Percentiles rank a stretch among this genome's conserved stretches.
Evolutionary conservation across 2,113 vertebrate species (phyloP).

Genomic region (Podarcis raffonei): DNA sequence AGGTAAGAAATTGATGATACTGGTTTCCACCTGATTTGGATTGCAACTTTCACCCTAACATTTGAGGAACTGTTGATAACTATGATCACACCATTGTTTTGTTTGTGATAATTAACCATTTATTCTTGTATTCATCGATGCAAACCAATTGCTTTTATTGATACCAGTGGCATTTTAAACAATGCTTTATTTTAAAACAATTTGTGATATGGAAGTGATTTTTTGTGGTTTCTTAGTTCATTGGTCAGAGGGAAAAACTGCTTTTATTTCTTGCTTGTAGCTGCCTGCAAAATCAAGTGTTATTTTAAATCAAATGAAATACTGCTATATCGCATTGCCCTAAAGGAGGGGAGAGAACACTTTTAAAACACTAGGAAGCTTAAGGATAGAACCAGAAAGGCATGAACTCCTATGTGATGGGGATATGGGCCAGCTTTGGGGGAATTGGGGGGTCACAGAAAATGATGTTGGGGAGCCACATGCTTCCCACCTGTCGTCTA

Average conservation of each 20-base stretch:
- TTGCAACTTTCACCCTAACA: conserved; percentile 33
- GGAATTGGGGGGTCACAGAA: too few relatives aligned
- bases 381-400: too few relatives aligned
- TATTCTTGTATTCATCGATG: conserved; percentile 37
- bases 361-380: too few relatives aligned
- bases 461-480: too few relatives aligned
- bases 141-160: conserved; percentile 29
- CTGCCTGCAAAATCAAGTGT: too few relatives aligned
- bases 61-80: conserved; percentile 25
- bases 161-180: conserved; percentile 29
- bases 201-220: conserved; percentile 9
- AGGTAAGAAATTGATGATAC: conserved; percentile 16
- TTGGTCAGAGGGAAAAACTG: background rate
- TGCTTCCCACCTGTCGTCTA: too few relatives aligned
- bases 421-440: too few relatives aligned
- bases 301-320: too few relatives aligned
- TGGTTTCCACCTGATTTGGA: conserved; percentile 12
- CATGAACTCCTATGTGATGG: too few relatives aligned
- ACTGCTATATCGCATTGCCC: too few relatives aligned
- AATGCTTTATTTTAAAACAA: conserved; percentile 53
- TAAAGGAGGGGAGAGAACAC: too few relatives aligned
- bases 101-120: conserved; percentile 27
- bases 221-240: conserved; percentile 31
- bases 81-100: conserved; percentile 28
- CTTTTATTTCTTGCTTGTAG: background rate